These are phyloP conservation scores for Xylota segnis DNA, from an alignment of 2,888 invertebrate genomes.

Conservation along the genomic window DNA sequence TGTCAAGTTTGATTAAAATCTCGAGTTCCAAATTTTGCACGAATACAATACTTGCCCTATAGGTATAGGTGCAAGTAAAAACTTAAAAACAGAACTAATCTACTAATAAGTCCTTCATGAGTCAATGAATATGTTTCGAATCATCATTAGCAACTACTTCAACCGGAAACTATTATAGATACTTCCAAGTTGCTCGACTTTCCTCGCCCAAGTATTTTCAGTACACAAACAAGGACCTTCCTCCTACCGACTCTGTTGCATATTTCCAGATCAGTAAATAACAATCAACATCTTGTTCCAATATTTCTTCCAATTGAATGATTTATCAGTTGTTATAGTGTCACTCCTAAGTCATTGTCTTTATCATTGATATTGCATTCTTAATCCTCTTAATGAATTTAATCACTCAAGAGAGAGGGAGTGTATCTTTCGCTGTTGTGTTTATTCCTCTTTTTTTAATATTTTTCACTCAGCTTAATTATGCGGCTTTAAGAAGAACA, in stretches of 20 bases:
- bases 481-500: conserved; percentile 64
- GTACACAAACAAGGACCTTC: not conserved
- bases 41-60: too few species aligned
- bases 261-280: not conserved
- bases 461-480: conserved; percentile 74
- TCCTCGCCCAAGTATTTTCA: not conserved
- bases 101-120: not conserved
- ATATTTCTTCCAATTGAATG: conserved; percentile 21
- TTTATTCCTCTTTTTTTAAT: conserved; percentile 38
- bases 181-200: not conserved
- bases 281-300: conserved; percentile 14
- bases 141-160: not conserved
- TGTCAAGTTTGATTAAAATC: too few species aligned
- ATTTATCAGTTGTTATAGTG: conserved; percentile 2
- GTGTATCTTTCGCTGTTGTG: not conserved
- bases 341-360: not conserved
- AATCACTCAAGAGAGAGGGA: conserved; percentile 2
- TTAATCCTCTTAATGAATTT: conserved; percentile 33
- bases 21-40: too few species aligned
- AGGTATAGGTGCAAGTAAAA: too few species aligned
- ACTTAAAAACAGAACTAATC: too few species aligned
- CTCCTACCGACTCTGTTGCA: not conserved
- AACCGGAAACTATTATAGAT: conserved; percentile 1
- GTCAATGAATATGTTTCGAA: not conserved
- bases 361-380: not conserved